Evolutionary conservation across 2,797 vertebrate species (phyloP).

Genomic region (Microchirus variegatus): DNA sequence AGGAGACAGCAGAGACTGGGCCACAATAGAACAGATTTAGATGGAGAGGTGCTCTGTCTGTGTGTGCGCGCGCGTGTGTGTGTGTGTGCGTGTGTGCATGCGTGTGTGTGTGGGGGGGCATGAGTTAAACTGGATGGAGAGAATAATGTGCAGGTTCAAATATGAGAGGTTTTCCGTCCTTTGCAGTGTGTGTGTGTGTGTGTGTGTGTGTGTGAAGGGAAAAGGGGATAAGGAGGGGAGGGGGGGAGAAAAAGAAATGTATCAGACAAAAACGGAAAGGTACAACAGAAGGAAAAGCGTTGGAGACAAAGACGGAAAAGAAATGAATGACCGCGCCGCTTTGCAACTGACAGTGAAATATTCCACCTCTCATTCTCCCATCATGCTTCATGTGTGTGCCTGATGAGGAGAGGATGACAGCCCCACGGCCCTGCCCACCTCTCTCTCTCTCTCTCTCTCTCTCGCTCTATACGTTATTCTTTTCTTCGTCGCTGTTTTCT

Average conservation of each 20-base stretch:
- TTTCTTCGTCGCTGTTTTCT: background rate
- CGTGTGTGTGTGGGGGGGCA: background rate
- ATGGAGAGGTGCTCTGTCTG: constrained; percentile 66
- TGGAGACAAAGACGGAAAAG: constrained; percentile 51
- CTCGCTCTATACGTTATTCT: constrained; percentile 4
- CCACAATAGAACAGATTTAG: constrained; percentile 85
- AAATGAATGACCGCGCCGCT: constrained; percentile 89
- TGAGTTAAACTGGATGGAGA: constrained; percentile 42
- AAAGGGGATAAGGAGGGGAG: background rate
- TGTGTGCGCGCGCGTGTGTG: constrained; percentile 11
- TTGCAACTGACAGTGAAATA: constrained; percentile 96
- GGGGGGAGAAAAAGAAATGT: background rate
- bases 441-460: background rate
- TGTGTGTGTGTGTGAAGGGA: constrained; percentile 3
- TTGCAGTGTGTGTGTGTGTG: constrained; percentile 22
- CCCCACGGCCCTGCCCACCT: constrained; percentile 55
- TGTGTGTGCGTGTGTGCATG: constrained; percentile 5
- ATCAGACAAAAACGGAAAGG: constrained; percentile 32
- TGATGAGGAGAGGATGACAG: constrained; percentile 84
- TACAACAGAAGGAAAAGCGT: constrained; percentile 47
- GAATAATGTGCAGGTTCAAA: constrained; percentile 42
- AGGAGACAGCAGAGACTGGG: constrained; percentile 74
- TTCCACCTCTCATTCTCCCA: constrained; percentile 90
- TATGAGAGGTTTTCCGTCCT: constrained; percentile 30
- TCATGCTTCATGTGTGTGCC: constrained; percentile 89